Evolutionary conservation across 2,113 vertebrate species (phyloP), one percentile per base, ranked within the genome.

Genomic region (Tragelaphus buxtoni): DNA sequence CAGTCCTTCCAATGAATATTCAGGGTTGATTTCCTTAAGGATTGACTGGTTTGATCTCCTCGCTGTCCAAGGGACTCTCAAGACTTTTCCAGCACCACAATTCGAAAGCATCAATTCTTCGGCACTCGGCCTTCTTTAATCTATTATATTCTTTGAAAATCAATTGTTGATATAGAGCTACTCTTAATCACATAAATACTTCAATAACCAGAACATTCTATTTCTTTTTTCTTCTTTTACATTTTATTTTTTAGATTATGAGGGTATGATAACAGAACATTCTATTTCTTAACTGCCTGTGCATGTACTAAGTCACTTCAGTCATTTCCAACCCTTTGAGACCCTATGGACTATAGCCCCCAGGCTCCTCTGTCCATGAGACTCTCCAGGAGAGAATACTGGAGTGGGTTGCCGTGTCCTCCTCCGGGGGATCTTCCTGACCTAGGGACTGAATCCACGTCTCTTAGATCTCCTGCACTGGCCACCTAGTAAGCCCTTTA

Each of bases 91-190:
- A 74, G 39, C 69, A 74, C 69, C 69, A 42, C 69, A 42, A 26
- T 26, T 42, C 5, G 0, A 74, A 42, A 74, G 11, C 69, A 74
- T 74, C 22, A 42, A 4, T 74, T 74, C 22, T 42, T 74, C 0
- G 1, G 39, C 35, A 74, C 39, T 74, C 0, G 1, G 35, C 35
- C 69, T 42, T 39, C 39, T 74, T 26, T 94, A 97, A 94, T 82
- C 13, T 86, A 42, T 63, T 58, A 69, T 63, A 88, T 53, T 91
- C 77, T 95, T 97, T 83, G 81, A 58, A 97, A 97, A 91, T 80
- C 49, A 76, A 22, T 84, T 93, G 58, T 87, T 93, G 80, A 79
- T 84, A 45, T 26, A 93, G 53, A 96, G 30, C 14, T 76, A 77
- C 56, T 96, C 47, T 89, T 24, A 95, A 58, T 55, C 74, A 90